Evolutionary conservation across 1,140 invertebrate genomes (phyloP), one percentile per base, ranked within the genome.

Genomic region (Centruroides sculpturatus): DNA sequence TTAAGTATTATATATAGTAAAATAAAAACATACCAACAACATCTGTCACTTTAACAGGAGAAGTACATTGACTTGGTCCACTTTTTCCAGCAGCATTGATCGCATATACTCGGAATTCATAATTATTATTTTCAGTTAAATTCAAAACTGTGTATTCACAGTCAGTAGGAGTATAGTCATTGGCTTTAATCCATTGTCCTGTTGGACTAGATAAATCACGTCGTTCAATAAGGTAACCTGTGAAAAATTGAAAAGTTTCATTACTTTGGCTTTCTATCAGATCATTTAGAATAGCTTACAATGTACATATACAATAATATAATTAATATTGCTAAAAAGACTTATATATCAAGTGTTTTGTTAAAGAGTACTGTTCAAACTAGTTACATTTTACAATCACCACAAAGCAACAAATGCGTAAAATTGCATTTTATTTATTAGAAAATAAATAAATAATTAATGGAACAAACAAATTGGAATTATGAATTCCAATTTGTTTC

Each of bases 131-230:
- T 46, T 70, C 69, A 87, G 55, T 85, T 79, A 51, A 73, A 91
- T 89, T 69, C 87, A 89, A 3, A 92, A 72, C 68, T 88, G 91
- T 35, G 94, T 87, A 91, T 46, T 82, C 82, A 6, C 83, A 82
- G 68, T 89, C 87, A 5, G 80, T 79, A 12, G 90, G 82, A 68
- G 88, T 89, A 75, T 92, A 93, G 68, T 93, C 89, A 70, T 89
- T 92, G 73, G 85, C 88, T 69, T 86, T 88, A 35, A 82, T 76
- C 90, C 89, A 92, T 3, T 85, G 74, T 0, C 5, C 41, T 6
- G 41, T 6, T 83, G 82, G 65, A 83, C 83, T 57, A 89, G 89
- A 48, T 88, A 53, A 80, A 71, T 95, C 90, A 59, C 88, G 57
- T 3, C 64, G 57, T 59, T 66, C 66, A 11, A 66, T 56, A 47